phyloP scores from a whole-genome alignment of 2,888 invertebrate genomes.

The Palloptera scutellata region DNA sequence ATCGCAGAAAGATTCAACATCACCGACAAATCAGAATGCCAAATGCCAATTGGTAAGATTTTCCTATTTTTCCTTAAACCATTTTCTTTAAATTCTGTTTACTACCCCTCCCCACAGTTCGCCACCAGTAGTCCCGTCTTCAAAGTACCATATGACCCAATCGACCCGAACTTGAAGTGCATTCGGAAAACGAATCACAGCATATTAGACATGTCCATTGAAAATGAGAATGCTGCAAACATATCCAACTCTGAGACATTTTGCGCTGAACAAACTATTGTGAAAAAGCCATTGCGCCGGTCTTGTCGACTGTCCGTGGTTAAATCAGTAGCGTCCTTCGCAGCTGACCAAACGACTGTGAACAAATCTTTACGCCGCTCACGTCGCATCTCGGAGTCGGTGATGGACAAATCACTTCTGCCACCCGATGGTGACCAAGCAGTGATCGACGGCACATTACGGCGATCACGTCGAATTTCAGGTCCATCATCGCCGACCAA shows the following conservation, averaged over 20 bases:
- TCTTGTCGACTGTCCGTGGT: conserved; percentile 29
- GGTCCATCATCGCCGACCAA: background rate
- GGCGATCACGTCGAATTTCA: conserved; percentile 21
- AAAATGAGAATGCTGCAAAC: background rate
- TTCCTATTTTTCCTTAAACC: background rate
- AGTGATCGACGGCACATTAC: conserved; percentile 7
- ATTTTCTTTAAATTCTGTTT: background rate
- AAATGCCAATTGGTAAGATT: conserved; percentile 45
- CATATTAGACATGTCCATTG: background rate
- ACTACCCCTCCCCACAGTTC: conserved; percentile 44
- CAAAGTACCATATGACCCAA: conserved; percentile 44
- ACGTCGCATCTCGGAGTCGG: conserved; percentile 6
- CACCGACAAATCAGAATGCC: conserved; percentile 9
- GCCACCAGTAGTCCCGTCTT: conserved; percentile 43
- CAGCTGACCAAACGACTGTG: background rate
- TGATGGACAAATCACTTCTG: background rate
- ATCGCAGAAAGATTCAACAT: conserved; percentile 5
- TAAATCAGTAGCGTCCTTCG: background rate
- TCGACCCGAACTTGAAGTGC: background rate
- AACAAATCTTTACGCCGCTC: conserved; percentile 21
- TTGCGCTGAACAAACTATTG: conserved; percentile 15
- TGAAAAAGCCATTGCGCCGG: conserved; percentile 31
- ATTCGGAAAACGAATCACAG: background rate
- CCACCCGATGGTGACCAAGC: background rate
- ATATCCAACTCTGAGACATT: conserved; percentile 17